phyloP scores from a whole-genome alignment of 2,888 invertebrate genomes.

The Eupeodes luniger region DNA sequence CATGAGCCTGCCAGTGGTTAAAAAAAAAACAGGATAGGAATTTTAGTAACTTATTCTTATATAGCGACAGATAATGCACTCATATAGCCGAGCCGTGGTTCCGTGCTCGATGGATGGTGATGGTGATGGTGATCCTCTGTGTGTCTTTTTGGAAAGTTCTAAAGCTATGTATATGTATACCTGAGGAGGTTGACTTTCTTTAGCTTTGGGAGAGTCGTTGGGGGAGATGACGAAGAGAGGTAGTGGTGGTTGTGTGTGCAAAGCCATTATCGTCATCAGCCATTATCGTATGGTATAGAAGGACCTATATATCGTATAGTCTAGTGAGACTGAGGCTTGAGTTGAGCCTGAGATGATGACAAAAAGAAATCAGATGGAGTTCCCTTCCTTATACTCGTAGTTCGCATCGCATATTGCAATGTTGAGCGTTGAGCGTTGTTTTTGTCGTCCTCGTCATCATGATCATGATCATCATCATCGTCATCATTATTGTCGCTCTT shows the following conservation, averaged over 20 bases:
- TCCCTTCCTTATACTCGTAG: constrained; percentile 72
- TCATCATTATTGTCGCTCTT: constrained; percentile 44
- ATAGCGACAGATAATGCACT: constrained; percentile 74
- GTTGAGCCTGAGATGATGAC: constrained; percentile 53
- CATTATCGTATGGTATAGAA: constrained; percentile 31
- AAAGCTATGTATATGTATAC: constrained; percentile 11
- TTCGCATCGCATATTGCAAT: background rate
- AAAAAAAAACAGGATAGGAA: constrained; percentile 74
- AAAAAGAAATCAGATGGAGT: constrained; percentile 74
- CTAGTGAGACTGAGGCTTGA: constrained; percentile 1
- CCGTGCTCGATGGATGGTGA: constrained; percentile 21
- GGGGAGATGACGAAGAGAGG: background rate
- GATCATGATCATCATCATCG: constrained; percentile 24
- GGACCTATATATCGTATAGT: constrained; percentile 29
- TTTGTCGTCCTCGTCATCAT: constrained; percentile 11
- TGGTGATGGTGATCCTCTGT: constrained; percentile 46
- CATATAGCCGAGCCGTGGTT: constrained; percentile 57
- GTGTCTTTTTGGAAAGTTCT: constrained; percentile 73
- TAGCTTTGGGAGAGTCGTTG: constrained; percentile 28
- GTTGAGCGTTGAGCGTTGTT: constrained; percentile 54
- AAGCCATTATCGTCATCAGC: constrained; percentile 73
- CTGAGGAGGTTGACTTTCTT: constrained; percentile 56
- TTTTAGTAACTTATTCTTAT: constrained; percentile 77
- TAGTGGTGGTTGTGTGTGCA: constrained; percentile 35
- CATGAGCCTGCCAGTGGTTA: constrained; percentile 70